phyloP scores from a whole-genome alignment of 2,113 vertebrate species.

The Psephotus haematonotus region DNA sequence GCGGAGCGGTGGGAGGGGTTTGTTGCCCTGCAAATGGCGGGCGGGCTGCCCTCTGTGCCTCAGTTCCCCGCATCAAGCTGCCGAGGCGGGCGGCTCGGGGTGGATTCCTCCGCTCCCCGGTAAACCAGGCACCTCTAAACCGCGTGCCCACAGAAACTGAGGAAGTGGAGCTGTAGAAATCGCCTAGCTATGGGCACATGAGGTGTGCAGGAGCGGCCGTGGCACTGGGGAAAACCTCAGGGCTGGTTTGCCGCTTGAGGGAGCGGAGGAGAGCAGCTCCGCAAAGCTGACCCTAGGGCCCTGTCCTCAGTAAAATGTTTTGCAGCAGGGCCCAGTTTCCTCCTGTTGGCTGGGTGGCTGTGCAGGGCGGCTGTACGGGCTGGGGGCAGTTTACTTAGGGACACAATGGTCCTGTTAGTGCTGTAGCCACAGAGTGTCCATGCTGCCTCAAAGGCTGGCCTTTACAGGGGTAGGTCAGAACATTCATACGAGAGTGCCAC shows the following conservation, averaged over 20 bases:
- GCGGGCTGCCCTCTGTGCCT: fast-evolving
- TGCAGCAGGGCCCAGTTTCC: background rate
- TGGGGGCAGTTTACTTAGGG: background rate
- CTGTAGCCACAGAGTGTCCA: fast-evolving
- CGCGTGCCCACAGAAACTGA: fast-evolving
- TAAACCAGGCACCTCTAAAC: background rate
- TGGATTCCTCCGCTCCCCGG: fast-evolving
- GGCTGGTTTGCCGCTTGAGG: background rate
- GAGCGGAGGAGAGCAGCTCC: background rate
- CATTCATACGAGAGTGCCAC: background rate
- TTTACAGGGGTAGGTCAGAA: background rate
- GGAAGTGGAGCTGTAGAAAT: background rate
- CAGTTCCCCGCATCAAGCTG: background rate
- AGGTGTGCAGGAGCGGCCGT: fast-evolving
- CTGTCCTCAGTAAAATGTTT: background rate
- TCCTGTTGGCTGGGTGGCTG: background rate
- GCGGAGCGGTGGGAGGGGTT: fast-evolving
- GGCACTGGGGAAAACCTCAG: too few species aligned
- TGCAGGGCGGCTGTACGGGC: background rate
- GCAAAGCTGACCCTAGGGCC: too few species aligned
- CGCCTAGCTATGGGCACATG: too few species aligned
- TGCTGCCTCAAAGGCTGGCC: background rate
- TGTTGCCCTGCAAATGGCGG: background rate
- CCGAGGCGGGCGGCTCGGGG: fast-evolving
- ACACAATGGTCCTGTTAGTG: background rate